Evolutionary conservation across 2,888 invertebrate species (phyloP).

Genomic region (Junonia oenone): DNA sequence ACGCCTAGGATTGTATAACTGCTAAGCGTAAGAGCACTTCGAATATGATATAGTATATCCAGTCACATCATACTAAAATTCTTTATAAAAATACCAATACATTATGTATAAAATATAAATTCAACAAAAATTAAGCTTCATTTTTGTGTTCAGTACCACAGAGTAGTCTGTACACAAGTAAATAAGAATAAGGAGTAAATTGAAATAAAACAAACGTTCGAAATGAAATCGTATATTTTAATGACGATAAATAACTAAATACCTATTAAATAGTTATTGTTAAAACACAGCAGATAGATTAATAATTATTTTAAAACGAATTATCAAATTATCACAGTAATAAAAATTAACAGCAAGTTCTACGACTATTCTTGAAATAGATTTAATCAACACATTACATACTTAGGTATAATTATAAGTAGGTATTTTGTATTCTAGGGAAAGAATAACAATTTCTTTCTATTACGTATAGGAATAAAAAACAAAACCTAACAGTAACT

Average conservation of each 20-base stretch:
- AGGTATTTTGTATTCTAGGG: background rate
- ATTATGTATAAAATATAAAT: too few species aligned
- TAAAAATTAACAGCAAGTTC: conserved; percentile 23
- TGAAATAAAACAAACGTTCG: background rate
- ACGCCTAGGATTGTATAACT: too few species aligned
- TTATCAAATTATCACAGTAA: conserved; percentile 23
- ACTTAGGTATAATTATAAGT: too few species aligned
- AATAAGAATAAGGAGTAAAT: background rate
- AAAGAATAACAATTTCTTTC: background rate
- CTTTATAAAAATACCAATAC: too few species aligned
- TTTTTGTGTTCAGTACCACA: too few species aligned
- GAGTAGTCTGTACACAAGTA: too few species aligned
- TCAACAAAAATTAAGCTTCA: too few species aligned
- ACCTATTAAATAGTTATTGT: conserved; percentile 28
- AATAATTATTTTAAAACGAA: conserved; percentile 9
- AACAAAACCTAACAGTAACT: background rate
- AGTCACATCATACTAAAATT: too few species aligned
- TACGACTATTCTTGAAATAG: conserved; percentile 1
- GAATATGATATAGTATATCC: background rate
- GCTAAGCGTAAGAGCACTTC: too few species aligned
- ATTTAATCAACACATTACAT: background rate
- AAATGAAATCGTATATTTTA: conserved; percentile 10
- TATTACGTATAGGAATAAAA: background rate
- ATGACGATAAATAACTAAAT: conserved; percentile 12
- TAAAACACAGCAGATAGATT: conserved; percentile 33